phyloP scores from a whole-genome alignment of 2,113 vertebrate species.

The Lagenorhynchus albirostris region DNA sequence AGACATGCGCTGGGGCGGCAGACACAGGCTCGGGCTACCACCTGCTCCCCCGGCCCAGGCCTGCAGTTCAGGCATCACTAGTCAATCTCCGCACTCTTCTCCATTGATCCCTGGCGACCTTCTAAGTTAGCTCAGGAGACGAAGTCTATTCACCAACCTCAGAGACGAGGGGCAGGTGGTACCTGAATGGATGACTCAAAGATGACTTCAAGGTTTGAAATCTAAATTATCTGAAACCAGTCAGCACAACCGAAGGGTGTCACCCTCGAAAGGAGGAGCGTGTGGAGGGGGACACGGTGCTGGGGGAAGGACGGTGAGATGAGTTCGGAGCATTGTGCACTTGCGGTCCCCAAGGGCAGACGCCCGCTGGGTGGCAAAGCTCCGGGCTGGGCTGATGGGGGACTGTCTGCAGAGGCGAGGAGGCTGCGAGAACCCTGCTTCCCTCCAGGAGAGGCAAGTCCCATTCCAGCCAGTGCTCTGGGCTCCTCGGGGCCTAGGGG shows the following conservation, averaged over 20 bases:
- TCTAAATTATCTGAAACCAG: background rate
- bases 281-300: background rate
- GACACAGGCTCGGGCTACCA: background rate
- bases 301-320: too few relatives aligned
- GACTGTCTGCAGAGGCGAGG: fast-evolving
- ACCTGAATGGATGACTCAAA: background rate
- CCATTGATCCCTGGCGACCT: fast-evolving
- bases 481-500: background rate
- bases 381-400: fast-evolving
- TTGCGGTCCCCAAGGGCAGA: background rate
- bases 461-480: fast-evolving
- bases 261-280: too few relatives aligned
- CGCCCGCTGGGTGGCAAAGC: fast-evolving
- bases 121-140: background rate
- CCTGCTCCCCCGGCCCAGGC: background rate
- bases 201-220: fast-evolving
- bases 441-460: too few relatives aligned
- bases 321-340: fast-evolving
- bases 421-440: background rate
- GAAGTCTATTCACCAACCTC: background rate
- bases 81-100: too few relatives aligned
- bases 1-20: background rate
- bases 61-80: too few relatives aligned
- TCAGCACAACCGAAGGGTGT: too few relatives aligned
- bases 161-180: background rate